Percentiles rank a stretch among this genome's conserved stretches.
Evolutionary conservation across 2,888 invertebrate genomes (phyloP).

Genomic region (Ormyrus labotus): DNA sequence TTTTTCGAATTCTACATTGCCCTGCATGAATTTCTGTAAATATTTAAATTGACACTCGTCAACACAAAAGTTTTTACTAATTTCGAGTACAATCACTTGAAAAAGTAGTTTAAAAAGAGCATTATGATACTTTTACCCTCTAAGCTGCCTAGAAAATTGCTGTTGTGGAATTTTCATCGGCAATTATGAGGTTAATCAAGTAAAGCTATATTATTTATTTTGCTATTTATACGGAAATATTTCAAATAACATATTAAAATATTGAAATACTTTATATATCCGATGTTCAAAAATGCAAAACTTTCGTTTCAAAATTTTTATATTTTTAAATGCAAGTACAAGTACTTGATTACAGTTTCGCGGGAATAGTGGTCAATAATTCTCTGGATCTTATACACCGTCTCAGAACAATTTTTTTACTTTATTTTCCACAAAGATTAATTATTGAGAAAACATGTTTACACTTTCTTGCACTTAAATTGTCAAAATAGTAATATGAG

Average conservation of each 20-base stretch:
- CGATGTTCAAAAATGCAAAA: conserved; percentile 16
- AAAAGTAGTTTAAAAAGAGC: conserved; percentile 15
- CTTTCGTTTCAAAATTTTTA: background rate
- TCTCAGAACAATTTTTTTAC: too few relatives aligned
- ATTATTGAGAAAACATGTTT: too few relatives aligned
- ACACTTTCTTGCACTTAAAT: too few relatives aligned
- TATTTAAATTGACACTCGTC: too few relatives aligned
- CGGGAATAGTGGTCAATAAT: conserved; percentile 15
- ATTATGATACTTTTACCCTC: background rate
- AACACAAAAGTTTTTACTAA: conserved; percentile 17
- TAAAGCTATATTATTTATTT: background rate
- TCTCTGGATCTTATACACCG: background rate
- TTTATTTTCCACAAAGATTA: too few relatives aligned
- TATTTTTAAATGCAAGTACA: background rate
- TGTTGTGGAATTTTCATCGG: too few relatives aligned
- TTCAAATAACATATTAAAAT: conserved; percentile 30
- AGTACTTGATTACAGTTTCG: conserved; percentile 12
- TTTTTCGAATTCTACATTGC: background rate
- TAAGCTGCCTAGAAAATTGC: too few relatives aligned
- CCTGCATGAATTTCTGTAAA: background rate
- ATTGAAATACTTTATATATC: background rate
- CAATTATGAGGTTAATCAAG: background rate
- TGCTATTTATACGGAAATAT: conserved; percentile 2
- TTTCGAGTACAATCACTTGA: background rate
- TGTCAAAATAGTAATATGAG: too few relatives aligned